These are phyloP conservation scores for Pteromalus puparum DNA, from an alignment of 1,140 invertebrate species.

Conservation along the genomic window DNA sequence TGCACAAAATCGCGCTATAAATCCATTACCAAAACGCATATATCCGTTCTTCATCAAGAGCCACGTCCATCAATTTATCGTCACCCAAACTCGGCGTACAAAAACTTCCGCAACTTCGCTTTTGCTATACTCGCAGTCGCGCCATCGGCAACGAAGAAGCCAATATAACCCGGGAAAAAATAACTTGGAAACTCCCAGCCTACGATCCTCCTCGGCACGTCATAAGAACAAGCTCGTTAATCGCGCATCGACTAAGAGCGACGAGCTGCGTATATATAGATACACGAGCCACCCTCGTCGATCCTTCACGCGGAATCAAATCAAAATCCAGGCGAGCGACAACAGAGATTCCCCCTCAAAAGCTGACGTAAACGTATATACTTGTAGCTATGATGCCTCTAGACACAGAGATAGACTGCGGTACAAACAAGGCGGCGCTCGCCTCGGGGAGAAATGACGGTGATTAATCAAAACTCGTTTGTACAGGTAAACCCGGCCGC, in stretches of 20 bases:
- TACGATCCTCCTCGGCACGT: background rate
- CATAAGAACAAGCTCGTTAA: slow-evolving; percentile 11
- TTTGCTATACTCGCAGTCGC: too few species aligned
- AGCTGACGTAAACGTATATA: background rate
- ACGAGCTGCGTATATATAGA: background rate
- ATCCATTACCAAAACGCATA: too few species aligned
- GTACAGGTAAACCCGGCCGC: slow-evolving; percentile 23
- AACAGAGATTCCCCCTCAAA: background rate
- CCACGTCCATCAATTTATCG: too few species aligned
- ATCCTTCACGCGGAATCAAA: background rate
- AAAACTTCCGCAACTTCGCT: too few species aligned
- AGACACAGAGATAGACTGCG: background rate
- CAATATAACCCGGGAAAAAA: background rate
- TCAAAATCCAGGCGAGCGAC: background rate
- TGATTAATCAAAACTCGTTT: slow-evolving; percentile 50
- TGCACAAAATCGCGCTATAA: too few species aligned
- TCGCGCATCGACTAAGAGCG: background rate
- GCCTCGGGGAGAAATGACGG: background rate
- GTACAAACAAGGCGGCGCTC: background rate
- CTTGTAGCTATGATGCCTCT: too few species aligned
- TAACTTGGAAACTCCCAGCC: background rate
- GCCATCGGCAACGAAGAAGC: background rate
- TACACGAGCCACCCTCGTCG: background rate
- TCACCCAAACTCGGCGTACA: too few species aligned
- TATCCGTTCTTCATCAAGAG: too few species aligned